Conservation (phyloP, 2,888 invertebrate species). For the Ennomos quercinarius region DNA sequence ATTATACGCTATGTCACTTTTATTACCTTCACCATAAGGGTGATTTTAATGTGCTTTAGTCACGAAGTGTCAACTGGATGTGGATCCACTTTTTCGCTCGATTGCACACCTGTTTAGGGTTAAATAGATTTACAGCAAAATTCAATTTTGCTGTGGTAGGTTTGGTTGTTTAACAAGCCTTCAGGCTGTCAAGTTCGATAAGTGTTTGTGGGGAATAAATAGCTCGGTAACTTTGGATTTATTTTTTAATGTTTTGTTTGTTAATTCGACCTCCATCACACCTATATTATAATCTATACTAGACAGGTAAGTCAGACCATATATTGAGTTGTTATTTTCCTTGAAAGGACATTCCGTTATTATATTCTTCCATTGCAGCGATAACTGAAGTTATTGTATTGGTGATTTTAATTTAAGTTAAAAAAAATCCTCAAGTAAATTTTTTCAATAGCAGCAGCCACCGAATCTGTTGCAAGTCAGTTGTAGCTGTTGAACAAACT, state of each 20-base stretch:
- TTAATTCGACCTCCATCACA: not conserved
- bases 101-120: conserved; percentile 69
- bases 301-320: too few relatives aligned
- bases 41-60: conserved; percentile 64
- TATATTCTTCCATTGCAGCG: too few relatives aligned
- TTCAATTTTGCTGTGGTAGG: conserved; percentile 40
- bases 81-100: conserved; percentile 76
- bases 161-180: conserved; percentile 31
- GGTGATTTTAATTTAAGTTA: not conserved
- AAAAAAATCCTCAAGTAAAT: conserved; percentile 3
- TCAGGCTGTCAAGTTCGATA: conserved; percentile 32
- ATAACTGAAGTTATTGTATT: too few relatives aligned
- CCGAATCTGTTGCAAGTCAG: not conserved
- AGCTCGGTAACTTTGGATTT: conserved; percentile 11
- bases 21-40: conserved; percentile 35
- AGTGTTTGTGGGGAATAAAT: conserved; percentile 24
- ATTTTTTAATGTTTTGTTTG: conserved; percentile 1
- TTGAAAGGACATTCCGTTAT: too few relatives aligned
- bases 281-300: not conserved
- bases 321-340: too few relatives aligned
- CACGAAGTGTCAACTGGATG: conserved; percentile 70
- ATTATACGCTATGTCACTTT: conserved; percentile 40
- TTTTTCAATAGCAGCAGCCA: not conserved
- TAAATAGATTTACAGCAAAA: conserved; percentile 42
- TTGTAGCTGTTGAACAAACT: conserved; percentile 1